Evolutionary conservation across 2,888 invertebrate genomes (phyloP).

Genomic region (Parapristionchus giblindavisi): DNA sequence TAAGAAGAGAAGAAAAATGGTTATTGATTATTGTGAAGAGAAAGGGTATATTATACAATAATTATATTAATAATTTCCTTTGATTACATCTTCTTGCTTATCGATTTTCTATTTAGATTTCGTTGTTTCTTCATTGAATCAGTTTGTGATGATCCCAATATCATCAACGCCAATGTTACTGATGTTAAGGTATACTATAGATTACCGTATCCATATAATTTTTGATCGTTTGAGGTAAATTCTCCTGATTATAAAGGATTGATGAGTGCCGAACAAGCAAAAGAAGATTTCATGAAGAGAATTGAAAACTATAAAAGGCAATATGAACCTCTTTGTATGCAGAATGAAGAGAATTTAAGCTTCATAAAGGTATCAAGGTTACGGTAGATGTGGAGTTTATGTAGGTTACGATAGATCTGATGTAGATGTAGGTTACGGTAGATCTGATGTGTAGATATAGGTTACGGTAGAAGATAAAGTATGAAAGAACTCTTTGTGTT

Average conservation of each 20-base stretch:
- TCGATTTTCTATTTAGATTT: slow-evolving; percentile 72
- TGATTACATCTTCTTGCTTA: slow-evolving; percentile 17
- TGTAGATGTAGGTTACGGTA: background rate
- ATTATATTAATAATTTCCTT: background rate
- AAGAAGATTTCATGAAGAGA: slow-evolving; percentile 87
- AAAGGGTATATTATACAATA: background rate
- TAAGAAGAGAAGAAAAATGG: slow-evolving; percentile 67
- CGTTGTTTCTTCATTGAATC: slow-evolving; percentile 98
- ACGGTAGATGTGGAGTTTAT: background rate
- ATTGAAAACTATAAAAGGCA: slow-evolving; percentile 91
- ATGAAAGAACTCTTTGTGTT: background rate
- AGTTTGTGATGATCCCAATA: slow-evolving; percentile 91
- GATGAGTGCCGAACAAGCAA: slow-evolving; percentile 86
- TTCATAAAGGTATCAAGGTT: slow-evolving; percentile 51
- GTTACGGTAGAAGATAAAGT: background rate
- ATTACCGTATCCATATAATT: too few relatives aligned
- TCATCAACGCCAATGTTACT: slow-evolving; percentile 94
- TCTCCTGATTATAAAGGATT: slow-evolving; percentile 87
- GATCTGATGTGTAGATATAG: too few relatives aligned
- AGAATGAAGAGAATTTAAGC: slow-evolving; percentile 42
- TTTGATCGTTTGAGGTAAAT: slow-evolving; percentile 81
- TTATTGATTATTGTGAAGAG: slow-evolving; percentile 52
- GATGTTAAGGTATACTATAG: slow-evolving; percentile 72
- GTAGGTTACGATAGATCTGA: background rate
- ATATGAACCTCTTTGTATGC: slow-evolving; percentile 78